These are phyloP conservation scores for Psilopsiagon aurifrons DNA, from an alignment of 2,113 vertebrate genomes.

Conservation along the genomic window DNA sequence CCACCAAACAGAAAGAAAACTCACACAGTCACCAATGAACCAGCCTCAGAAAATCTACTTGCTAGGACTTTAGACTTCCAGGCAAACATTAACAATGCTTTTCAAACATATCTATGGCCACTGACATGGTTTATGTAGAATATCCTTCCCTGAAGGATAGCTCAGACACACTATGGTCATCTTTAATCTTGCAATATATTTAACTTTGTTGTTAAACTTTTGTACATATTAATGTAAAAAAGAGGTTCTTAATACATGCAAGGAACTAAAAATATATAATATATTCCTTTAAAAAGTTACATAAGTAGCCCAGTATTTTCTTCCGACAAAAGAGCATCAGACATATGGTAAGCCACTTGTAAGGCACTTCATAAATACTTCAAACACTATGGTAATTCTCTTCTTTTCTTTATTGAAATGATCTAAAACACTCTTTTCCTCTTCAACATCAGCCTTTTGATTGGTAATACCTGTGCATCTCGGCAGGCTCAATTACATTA, in stretches of 20 bases:
- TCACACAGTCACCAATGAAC: neutral
- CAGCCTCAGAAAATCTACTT: neutral
- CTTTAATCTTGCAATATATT: neutral
- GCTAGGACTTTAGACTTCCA: neutral
- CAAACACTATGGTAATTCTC: neutral
- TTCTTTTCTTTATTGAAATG: neutral
- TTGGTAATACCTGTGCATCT: neutral
- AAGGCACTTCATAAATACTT: neutral
- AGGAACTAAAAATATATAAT: neutral
- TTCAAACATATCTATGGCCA: neutral
- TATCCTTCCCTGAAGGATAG: neutral
- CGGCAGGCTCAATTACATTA: neutral
- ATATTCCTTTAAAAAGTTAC: neutral
- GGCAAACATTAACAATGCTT: neutral
- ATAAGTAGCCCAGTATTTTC: neutral
- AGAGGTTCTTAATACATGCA: neutral
- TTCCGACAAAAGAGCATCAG: neutral
- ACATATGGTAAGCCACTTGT: neutral
- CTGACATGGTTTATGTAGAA: neutral
- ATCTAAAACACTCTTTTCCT: neutral
- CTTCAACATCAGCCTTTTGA: neutral
- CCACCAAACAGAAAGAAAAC: neutral
- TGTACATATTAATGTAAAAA: neutral
- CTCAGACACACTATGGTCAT: neutral
- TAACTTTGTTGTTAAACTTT: neutral